Conservation (phyloP, 2,113 vertebrate genomes). For the Eleginops maclovinus region DNA sequence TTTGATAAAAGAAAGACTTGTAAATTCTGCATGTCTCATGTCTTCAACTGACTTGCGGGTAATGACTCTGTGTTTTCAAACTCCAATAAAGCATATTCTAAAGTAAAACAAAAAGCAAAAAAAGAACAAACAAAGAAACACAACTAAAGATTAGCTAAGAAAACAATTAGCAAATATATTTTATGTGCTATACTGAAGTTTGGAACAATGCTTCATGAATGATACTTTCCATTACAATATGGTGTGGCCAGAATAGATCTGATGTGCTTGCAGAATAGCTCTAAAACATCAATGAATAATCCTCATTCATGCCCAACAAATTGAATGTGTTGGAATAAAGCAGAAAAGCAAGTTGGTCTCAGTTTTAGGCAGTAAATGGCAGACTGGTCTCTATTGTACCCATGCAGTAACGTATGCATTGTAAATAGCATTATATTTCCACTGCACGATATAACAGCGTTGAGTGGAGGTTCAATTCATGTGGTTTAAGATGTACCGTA, state of each 20-base stretch:
- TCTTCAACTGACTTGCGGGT: constrained; percentile 62
- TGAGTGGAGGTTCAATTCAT: constrained; percentile 67
- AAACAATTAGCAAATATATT: constrained; percentile 7
- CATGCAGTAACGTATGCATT: constrained; percentile 63
- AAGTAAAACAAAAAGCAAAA: not conserved
- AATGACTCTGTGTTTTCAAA: constrained; percentile 39
- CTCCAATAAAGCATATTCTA: constrained; percentile 50
- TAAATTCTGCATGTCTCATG: constrained; percentile 80
- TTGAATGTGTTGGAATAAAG: constrained; percentile 28
- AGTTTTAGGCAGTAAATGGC: constrained; percentile 36
- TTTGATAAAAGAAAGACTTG: constrained; percentile 69
- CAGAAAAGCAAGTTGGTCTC: constrained; percentile 46
- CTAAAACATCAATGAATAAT: constrained; percentile 20
- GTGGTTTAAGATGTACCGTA: constrained; percentile 72
- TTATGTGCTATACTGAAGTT: constrained; percentile 11
- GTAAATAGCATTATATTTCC: constrained; percentile 78
- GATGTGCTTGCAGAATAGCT: not conserved
- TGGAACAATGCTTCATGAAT: constrained; percentile 11
- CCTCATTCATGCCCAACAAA: not conserved
- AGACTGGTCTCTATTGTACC: constrained; percentile 28
- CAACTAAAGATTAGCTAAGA: constrained; percentile 36
- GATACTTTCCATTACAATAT: constrained; percentile 28
- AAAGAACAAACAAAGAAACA: constrained; percentile 11
- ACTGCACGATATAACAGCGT: constrained; percentile 66
- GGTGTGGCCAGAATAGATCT: not conserved